Evolutionary conservation across 2,113 vertebrate species (phyloP).

Genomic region (Dasypus novemcinctus): DNA sequence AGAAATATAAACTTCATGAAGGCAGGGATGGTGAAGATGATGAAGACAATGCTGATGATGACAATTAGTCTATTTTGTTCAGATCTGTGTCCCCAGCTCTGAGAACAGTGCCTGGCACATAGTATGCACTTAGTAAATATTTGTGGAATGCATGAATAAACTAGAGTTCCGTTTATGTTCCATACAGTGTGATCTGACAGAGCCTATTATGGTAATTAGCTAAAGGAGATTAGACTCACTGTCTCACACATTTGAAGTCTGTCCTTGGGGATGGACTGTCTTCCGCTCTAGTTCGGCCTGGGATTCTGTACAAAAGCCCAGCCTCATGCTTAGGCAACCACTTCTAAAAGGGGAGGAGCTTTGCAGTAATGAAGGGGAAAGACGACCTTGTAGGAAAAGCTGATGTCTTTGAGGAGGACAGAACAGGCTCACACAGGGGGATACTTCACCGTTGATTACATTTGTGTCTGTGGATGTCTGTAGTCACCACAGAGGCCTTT

Average conservation of each 20-base stretch:
- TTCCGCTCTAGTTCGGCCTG: neutral
- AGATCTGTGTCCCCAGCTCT: neutral
- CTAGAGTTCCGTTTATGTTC: neutral
- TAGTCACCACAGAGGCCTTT: neutral
- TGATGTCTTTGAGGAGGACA: neutral
- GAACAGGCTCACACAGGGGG: fast-evolving
- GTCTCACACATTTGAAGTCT: neutral
- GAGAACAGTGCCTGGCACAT: neutral
- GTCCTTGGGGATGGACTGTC: neutral
- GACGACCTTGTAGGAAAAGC: neutral
- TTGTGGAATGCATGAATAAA: neutral
- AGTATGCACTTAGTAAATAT: neutral
- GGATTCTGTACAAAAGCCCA: neutral
- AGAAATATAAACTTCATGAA: neutral
- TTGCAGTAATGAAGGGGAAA: neutral
- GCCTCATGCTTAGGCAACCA: neutral
- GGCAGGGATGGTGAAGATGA: neutral
- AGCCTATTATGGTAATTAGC: neutral
- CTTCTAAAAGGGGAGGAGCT: neutral
- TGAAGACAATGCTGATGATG: neutral
- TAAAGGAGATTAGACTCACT: neutral
- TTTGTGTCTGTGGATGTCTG: fast-evolving
- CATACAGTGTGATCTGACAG: neutral
- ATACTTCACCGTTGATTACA: fast-evolving
- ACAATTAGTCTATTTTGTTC: neutral